phyloP scores from a whole-genome alignment of 2,113 vertebrate genomes.

The Aegithalos caudatus region DNA sequence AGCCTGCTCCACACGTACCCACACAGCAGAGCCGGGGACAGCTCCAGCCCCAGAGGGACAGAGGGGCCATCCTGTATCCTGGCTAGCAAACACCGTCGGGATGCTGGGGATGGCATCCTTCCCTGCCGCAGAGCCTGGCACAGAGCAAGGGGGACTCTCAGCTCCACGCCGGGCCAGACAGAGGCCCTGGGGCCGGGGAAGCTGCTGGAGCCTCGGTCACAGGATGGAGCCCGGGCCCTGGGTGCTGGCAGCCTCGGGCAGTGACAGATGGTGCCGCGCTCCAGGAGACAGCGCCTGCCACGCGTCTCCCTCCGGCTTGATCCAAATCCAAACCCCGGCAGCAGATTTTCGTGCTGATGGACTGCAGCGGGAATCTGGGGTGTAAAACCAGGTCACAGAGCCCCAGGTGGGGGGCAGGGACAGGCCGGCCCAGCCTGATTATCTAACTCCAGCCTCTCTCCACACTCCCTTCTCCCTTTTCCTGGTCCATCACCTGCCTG shows the following conservation, averaged over 20 bases:
- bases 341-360: slow-evolving; percentile 5
- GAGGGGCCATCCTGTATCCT: accelerated
- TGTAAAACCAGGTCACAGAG: slow-evolving; percentile 47
- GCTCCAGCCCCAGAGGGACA: not conserved
- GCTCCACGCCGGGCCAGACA: not conserved
- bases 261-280: not conserved
- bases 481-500: accelerated
- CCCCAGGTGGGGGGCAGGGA: not conserved
- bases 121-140: accelerated
- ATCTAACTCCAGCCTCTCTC: not conserved
- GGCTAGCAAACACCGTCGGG: accelerated
- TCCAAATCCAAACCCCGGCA: not conserved
- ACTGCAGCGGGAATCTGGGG: not conserved
- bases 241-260: not conserved
- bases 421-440: not conserved
- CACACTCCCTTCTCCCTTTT: not conserved
- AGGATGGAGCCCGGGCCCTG: not conserved
- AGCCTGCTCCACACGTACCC: not conserved
- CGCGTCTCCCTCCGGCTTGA: not conserved
- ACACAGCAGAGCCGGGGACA: not conserved
- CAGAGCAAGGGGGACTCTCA: not conserved
- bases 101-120: accelerated
- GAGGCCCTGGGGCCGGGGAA: not conserved
- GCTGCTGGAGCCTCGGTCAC: not conserved
- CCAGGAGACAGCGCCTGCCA: not conserved